Base-by-base conservation (phyloP, 2,113 vertebrate species). In the Oreochromis tanganicae region DNA sequence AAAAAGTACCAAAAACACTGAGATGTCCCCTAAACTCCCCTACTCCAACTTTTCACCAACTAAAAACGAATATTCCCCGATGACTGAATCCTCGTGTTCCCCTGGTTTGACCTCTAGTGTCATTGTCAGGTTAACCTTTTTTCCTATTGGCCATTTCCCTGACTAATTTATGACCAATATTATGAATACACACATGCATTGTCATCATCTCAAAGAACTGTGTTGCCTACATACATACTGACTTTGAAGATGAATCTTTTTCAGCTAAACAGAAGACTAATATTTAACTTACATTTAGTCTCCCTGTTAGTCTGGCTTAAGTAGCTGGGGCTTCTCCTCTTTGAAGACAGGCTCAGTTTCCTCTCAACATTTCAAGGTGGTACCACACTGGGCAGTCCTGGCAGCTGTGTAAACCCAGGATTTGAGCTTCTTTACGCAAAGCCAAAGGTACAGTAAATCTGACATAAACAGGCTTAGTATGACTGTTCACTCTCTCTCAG, bases 331-430 rank as follows among this genome's bases (percentile, higher is more conserved):
- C 56, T n/a, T 75, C n/a, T 34, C 24, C 14, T n/a, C 5, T 46
- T 34, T 27, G 9, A 87, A 66, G 16, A 66, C 3, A 68, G 32
- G 5, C 12, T 56, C 14, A 54, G 19, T 75, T 86, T 88, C 54
- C 43, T 61, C 80, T 90, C 59, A 88, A 41, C 81, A 75, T 16
- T 56, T 73, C 41, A 11, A 73, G 73, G 55, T 90, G 78, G 71
- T 34, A 81, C 57, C 41, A 82, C 56, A 78, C 12, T 32, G 83
- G 38, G 54, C 63, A 71, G 52, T 48, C 7, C 17, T 59, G 38
- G 68, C 88, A 93, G 90, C 91, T 93, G 89, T 83, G 81, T 61
- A 91, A 93, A 95, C 87, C 92, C 3, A 9, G 55, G 14, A 43
- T 43, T 38, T 13, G 24, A 87, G 84, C 36, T 43, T 89, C 32